Evolutionary conservation across 1,140 invertebrate genomes (phyloP), one percentile per base, ranked within the genome.

Genomic region (Papilio dardanus): DNA sequence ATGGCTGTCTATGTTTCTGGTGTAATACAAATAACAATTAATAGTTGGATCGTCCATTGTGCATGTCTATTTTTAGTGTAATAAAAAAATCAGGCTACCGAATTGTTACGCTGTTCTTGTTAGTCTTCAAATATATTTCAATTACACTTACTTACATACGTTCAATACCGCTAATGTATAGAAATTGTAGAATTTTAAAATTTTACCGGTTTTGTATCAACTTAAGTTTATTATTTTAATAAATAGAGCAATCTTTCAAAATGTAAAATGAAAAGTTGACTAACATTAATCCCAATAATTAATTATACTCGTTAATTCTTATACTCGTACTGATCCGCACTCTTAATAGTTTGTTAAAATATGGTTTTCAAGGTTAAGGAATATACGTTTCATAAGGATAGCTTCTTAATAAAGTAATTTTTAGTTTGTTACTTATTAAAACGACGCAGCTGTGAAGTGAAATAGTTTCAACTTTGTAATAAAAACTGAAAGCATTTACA

Each of bases 381-480:
- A n/a, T n/a, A n/a, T n/a, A n/a, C n/a, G n/a, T n/a, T n/a, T n/a
- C n/a, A n/a, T n/a, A n/a, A 12, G 12, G 12, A 2, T 37, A 37
- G 37, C 37, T 10, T 37, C 10, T 37, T 37, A 37, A 37, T 37
- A 10, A 37, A 10, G 2, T 42, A 12, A 42, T 42, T 3, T 16
- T 42, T 16, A 16, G 3, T 24, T 54, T 50, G 4, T 7, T 50
- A 21, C n/a, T 37, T 19, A 19, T 50, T 19, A n/a, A 12, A 28
- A 14, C 12, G 10, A 28, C 21, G 14, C 10, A 30, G 24, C 14
- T 62, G 54, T 4, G 21, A 28, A 30, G 24, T 62, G 24, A 62
- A 62, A 62, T 62, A 28, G 54, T 62, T 62, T 62, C 54, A 62
- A 62, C 54, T 62, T 62, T 30, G 54, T 62, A 62, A 30, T 62